Evolutionary conservation across 2,797 vertebrate species (phyloP), one percentile per base, ranked within the genome.

Genomic region (Sebastes vulpes): DNA sequence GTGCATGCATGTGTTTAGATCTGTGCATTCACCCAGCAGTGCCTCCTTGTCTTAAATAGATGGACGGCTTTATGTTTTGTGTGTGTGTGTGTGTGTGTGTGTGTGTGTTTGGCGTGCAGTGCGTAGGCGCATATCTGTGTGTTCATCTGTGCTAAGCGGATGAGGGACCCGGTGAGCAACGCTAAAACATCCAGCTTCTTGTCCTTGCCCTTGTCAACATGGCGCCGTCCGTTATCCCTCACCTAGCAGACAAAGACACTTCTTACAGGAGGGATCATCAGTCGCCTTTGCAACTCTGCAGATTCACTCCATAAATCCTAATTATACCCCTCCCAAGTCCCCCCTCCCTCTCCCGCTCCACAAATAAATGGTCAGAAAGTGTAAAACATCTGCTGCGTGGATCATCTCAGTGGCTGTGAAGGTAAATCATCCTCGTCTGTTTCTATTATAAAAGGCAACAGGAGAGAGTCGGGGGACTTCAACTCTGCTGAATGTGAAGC

Each of bases 271-370:
- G 95, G 97, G 97, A 97, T 96, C 97, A 97, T 97, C 97, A 97
- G 97, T 98, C 96, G 96, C 97, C 97, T 97, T 96, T 97, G 97
- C 97, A 97, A 98, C 97, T 97, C 97, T 96, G 97, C 97, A 98
- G 97, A 98, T 98, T 97, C 97, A 98, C 97, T 97, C 97, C 97
- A 98, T 98, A 98, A 98, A 99, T 98, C 98, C 98, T 98, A 98
- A 98, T 98, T 98, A 98, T 96, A 95, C 96, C 95, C 95, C 95
- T 93, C 95, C 75, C 42, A 53, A 66, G 23, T 32, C 32, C 16
- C 11, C 52, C 52, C 75, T 50, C 75, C 73, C 72, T 77, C 90
- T 92, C 96, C 82, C 60, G 79, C 92, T 89, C 87, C 95, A 97
- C 97, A 99, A 98, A 98, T 97, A 97, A 98, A 98, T 97, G 97